A percentile compares a stretch with the other conserved stretches of the same genome.
phyloP scores from a whole-genome alignment of 2,113 vertebrate genomes.

The Hemiscyllium ocellatum region DNA sequence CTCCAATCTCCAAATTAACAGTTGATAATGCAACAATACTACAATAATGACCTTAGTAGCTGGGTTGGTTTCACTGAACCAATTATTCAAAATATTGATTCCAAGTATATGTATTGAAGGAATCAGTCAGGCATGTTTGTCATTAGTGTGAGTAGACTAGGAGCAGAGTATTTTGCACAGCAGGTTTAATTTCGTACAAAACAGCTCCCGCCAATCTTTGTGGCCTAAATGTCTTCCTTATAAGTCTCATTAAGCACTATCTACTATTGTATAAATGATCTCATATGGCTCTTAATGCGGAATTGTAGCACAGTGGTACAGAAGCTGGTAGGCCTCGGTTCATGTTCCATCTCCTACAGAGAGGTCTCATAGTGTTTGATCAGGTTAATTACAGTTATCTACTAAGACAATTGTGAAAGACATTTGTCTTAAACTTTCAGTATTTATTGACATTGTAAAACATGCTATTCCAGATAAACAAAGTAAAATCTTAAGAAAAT shows the following conservation, averaged over 20 bases:
- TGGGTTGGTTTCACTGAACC: background rate
- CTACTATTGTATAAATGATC: too few relatives aligned
- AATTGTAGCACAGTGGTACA: too few relatives aligned
- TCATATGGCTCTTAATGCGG: too few relatives aligned
- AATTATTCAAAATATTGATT: background rate
- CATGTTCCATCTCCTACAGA: too few relatives aligned
- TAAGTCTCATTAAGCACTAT: background rate
- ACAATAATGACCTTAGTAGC: background rate
- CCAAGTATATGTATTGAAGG: background rate
- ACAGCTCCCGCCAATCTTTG: background rate
- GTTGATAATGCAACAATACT: background rate
- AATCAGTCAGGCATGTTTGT: background rate
- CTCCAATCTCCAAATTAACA: background rate
- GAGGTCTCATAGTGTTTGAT: too few relatives aligned
- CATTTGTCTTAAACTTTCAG: background rate
- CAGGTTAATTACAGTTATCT: too few relatives aligned
- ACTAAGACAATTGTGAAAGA: background rate
- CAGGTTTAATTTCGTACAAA: background rate
- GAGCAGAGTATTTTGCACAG: background rate
- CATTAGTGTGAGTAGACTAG: background rate
- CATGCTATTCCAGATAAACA: background rate
- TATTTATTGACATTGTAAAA: background rate
- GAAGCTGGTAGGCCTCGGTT: too few relatives aligned
- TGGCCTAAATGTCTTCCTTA: background rate
- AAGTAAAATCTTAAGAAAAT: background rate